Base-by-base conservation (phyloP, 2,888 invertebrate genomes). In the Dicyrtoma fusca region DNA sequence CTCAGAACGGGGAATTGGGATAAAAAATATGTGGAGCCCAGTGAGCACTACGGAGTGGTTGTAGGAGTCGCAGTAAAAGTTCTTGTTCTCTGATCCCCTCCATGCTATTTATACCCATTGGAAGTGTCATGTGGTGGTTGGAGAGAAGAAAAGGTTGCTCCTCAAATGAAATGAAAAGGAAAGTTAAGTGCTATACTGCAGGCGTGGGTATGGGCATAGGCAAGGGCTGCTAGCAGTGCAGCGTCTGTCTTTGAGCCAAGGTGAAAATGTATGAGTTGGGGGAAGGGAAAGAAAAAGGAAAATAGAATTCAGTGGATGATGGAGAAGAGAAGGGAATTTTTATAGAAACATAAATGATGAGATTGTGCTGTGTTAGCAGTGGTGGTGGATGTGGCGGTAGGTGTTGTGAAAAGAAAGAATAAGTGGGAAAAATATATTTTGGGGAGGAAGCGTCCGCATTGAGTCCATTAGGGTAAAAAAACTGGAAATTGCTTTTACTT, bases 331-430 rank as follows among this genome's bases (percentile, higher is more conserved):
- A 66, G 17, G 26, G 51, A 74, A 69, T 75, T 76, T 77, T 77
- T 74, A 74, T 75, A 74, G 75, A 75, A 75, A 75, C 72, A 74
- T 74, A 77, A 75, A 77, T 76, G 77, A 77, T 76, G 72, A 69
- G 76, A 76, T 76, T 77, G 75, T 73, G 71, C 72, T 71, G 71
- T 45, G 19, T n/a, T 44, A n/a, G 17, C 21, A 6, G 21, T 57
- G 49, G 14, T 49, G 49, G 71, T 55, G 51, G 57, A 49, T 42
- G 13, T 25, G 26, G 34, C 19, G 23, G 55, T 25, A 21, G 44
- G 45, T 44, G 68, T 25, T 49, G 61, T 47, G 64, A 53, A 47
- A 71, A 70, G 59, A 73, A 72, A 65, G 51, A 62, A 71, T 72
- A 64, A 55, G 55, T 55, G 25, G 51, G 71, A 53, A 71, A 64